These are phyloP conservation scores for Cosmia pyralina DNA, from an alignment of 2,888 invertebrate species.

Conservation along the genomic window DNA sequence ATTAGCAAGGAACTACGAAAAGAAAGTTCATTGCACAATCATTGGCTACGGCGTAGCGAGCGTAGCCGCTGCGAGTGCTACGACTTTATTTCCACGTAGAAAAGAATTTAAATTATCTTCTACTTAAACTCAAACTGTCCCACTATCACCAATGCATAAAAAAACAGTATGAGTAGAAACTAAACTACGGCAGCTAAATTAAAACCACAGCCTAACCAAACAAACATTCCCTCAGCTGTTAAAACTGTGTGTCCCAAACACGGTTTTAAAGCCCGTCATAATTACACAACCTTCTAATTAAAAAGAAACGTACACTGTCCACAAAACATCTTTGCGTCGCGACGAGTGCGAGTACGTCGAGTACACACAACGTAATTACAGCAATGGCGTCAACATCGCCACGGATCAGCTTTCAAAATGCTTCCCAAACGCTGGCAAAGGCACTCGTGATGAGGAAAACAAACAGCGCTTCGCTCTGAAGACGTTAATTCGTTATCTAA, in stretches of 20 bases:
- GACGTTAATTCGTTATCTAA: slow-evolving; percentile 88
- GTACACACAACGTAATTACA: slow-evolving; percentile 69
- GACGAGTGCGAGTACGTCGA: slow-evolving; percentile 27
- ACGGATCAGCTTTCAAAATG: slow-evolving; percentile 76
- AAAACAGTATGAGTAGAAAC: neutral
- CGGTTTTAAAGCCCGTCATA: slow-evolving; percentile 20
- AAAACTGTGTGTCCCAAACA: slow-evolving; percentile 23
- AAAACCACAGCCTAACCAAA: neutral
- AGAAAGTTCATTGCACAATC: neutral
- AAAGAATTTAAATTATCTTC: neutral
- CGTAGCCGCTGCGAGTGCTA: slow-evolving; percentile 8
- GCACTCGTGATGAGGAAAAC: slow-evolving; percentile 78
- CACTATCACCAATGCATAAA: neutral
- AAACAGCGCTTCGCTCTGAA: slow-evolving; percentile 79
- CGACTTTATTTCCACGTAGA: neutral
- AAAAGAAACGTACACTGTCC: slow-evolving; percentile 54
- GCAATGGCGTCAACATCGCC: slow-evolving; percentile 67
- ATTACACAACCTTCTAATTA: slow-evolving; percentile 44
- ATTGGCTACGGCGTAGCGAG: slow-evolving; percentile 19
- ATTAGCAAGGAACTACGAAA: slow-evolving; percentile 17
- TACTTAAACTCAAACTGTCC: neutral
- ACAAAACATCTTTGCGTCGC: slow-evolving; percentile 47
- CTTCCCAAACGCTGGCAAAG: slow-evolving; percentile 78
- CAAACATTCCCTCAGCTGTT: slow-evolving; percentile 16
- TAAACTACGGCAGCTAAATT: slow-evolving; percentile 1